phyloP scores from a whole-genome alignment of 2,888 invertebrate species.

The Dolichomitus sp. region DNA sequence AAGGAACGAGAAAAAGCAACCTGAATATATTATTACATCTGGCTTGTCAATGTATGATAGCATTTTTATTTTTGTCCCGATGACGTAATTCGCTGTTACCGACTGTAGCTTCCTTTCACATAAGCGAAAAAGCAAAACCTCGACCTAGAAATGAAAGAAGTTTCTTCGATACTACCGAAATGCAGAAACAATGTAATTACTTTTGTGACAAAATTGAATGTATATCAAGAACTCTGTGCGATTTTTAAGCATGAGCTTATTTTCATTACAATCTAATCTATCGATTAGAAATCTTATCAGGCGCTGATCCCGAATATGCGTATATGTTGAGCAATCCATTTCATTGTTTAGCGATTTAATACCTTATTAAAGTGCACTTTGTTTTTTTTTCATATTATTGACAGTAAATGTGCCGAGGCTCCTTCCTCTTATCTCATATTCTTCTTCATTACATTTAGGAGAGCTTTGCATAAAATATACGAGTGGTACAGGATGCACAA shows the following conservation, averaged over 20 bases:
- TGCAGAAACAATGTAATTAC: neutral
- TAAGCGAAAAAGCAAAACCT: conserved; percentile 4
- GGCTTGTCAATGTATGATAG: conserved; percentile 29
- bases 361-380: neutral
- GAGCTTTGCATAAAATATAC: conserved; percentile 17
- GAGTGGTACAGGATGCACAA: neutral
- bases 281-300: neutral
- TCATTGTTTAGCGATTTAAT: neutral
- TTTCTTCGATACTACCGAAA: neutral
- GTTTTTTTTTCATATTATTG: neutral
- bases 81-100: conserved; percentile 57
- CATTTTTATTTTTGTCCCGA: conserved; percentile 57
- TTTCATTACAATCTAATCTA: neutral
- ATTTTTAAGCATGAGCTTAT: neutral
- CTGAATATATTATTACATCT: neutral
- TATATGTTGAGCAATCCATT: neutral
- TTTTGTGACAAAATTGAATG: neutral
- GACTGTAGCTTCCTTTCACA: conserved; percentile 16
- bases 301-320: neutral
- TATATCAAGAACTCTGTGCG: too few species aligned
- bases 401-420: neutral
- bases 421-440: neutral
- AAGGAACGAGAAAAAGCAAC: neutral
- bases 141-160: neutral
- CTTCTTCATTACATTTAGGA: neutral